A percentile compares a stretch with the other conserved stretches of the same genome.
These are phyloP conservation scores for Charanyca ferruginea DNA, from an alignment of 2,888 invertebrate species.

Conservation along the genomic window DNA sequence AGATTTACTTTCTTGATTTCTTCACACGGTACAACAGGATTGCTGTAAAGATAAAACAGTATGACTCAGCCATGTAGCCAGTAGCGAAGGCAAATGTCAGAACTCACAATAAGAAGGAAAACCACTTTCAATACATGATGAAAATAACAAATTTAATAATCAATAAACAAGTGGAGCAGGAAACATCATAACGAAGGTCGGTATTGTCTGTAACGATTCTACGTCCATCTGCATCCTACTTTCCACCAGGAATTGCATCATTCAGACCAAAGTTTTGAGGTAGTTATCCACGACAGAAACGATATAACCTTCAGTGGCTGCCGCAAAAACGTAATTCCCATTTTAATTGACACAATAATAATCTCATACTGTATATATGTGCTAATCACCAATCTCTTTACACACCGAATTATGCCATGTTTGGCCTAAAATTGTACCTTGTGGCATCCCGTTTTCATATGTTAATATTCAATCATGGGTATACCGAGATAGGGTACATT, in stretches of 20 bases:
- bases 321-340: neutral
- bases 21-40: slow-evolving; percentile 88
- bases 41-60: slow-evolving; percentile 81
- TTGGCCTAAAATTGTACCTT: slow-evolving; percentile 12
- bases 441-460: neutral
- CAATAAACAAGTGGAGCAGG: slow-evolving; percentile 40
- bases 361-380: neutral
- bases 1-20: slow-evolving; percentile 87
- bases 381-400: neutral
- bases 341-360: slow-evolving; percentile 1
- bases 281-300: slow-evolving; percentile 3
- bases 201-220: slow-evolving; percentile 6
- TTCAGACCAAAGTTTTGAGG: slow-evolving; percentile 9
- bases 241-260: slow-evolving; percentile 40
- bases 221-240: slow-evolving; percentile 15
- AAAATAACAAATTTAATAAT: slow-evolving; percentile 20
- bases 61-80: neutral
- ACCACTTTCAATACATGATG: slow-evolving; percentile 35
- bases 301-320: slow-evolving; percentile 14
- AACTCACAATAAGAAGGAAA: slow-evolving; percentile 35
- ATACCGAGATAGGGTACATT: neutral
- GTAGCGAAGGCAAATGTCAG: slow-evolving; percentile 18
- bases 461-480: neutral
- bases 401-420: neutral
- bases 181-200: slow-evolving; percentile 28